phyloP scores from a whole-genome alignment of 2,888 invertebrate genomes.

The Dorcus parallelipipedus region DNA sequence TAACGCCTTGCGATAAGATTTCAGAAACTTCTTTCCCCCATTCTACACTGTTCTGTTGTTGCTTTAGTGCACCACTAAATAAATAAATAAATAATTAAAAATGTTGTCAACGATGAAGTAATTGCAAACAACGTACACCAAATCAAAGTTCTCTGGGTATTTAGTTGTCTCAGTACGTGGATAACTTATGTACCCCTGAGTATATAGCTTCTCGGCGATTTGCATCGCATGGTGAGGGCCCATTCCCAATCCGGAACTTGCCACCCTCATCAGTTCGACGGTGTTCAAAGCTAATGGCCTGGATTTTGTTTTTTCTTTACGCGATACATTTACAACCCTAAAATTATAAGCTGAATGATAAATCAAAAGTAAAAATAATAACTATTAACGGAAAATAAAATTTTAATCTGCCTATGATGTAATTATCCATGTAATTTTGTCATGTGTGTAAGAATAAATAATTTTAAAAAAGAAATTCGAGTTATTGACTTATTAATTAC shows the following conservation, averaged over 20 bases:
- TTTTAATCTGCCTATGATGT: no score
- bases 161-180: conserved; percentile 97
- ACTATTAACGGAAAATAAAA: no score
- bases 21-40: conserved; percentile 77
- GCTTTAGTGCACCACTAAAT: conserved; percentile 62
- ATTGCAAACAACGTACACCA: conserved; percentile 58
- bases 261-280: conserved; percentile 91
- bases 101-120: neutral
- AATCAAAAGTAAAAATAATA: no score
- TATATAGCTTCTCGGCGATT: conserved; percentile 89
- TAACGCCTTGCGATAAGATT: conserved; percentile 68
- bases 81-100: conserved; percentile 8
- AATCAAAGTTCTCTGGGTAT: conserved; percentile 93
- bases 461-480: neutral
- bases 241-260: conserved; percentile 87
- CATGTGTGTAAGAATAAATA: no score
- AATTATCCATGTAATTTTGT: no score
- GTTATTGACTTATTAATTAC: neutral
- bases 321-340: conserved; percentile 71
- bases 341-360: conserved; percentile 25
- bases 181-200: conserved; percentile 96
- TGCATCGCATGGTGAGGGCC: conserved; percentile 92
- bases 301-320: conserved; percentile 82
- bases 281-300: conserved; percentile 94
- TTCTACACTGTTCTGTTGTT: conserved; percentile 67